These are phyloP conservation scores for Macaca mulatta DNA, from an alignment of 2,113 vertebrate genomes.

Conservation along the genomic window DNA sequence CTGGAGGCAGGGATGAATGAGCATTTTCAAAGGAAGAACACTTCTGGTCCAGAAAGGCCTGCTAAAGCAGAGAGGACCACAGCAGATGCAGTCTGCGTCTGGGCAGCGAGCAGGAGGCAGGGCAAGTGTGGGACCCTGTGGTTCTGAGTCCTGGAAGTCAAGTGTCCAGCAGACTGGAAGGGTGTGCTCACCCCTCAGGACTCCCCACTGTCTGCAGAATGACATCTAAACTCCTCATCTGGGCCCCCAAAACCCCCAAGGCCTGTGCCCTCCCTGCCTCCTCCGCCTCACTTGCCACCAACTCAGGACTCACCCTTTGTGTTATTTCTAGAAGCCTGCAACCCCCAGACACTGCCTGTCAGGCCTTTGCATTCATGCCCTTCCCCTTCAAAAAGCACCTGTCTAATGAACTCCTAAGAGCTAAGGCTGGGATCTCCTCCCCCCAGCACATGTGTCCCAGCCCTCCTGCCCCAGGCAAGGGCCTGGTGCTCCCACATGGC, in stretches of 20 bases:
- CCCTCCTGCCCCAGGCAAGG: not conserved
- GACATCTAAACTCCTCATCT: not conserved
- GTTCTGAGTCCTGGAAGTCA: not conserved
- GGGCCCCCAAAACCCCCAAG: not conserved
- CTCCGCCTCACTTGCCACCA: not conserved
- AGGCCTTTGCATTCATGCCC: not conserved
- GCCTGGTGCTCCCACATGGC: not conserved
- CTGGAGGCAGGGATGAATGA: not conserved
- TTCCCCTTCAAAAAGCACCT: not conserved
- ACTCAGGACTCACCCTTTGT: not conserved
- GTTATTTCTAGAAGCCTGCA: not conserved
- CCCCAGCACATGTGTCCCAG: not conserved
- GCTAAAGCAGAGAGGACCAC: not conserved
- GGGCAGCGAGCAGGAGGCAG: not conserved
- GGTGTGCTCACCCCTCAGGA: not conserved
- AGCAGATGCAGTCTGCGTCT: not conserved
- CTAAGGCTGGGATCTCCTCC: not conserved
- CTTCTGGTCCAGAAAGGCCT: not conserved
- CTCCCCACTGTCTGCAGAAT: not conserved
- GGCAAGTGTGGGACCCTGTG: accelerated
- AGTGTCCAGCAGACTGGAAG: not conserved
- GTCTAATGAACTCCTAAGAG: not conserved
- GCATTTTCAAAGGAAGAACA: not conserved
- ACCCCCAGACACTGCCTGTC: not conserved
- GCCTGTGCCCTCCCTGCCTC: not conserved